These are phyloP conservation scores for Noctilio leporinus DNA, from an alignment of 2,113 vertebrate species.

Conservation along the genomic window DNA sequence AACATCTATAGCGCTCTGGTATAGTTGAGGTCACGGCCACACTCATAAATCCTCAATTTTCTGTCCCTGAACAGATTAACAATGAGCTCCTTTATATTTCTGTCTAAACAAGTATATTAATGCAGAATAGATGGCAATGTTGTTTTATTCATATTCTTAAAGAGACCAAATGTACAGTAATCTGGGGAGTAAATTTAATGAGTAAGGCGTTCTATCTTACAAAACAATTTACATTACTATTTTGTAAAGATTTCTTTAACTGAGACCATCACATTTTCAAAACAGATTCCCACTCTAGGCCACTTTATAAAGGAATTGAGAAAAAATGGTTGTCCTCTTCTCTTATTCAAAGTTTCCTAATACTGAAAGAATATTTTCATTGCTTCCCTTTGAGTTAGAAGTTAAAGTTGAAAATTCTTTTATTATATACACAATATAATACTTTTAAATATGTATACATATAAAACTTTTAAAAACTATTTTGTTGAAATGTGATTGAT, in stretches of 20 bases:
- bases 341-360: neutral
- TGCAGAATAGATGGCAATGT: neutral
- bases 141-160: slow-evolving; percentile 14
- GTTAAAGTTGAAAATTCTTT: neutral
- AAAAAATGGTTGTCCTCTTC: neutral
- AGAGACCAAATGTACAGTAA: neutral
- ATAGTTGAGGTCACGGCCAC: neutral
- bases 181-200: neutral
- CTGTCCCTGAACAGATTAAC: neutral
- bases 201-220: neutral
- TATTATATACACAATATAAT: too few relatives aligned
- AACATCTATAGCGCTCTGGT: neutral
- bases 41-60: neutral
- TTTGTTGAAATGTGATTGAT: neutral
- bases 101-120: neutral
- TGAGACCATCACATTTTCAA: neutral
- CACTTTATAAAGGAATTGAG: neutral
- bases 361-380: neutral
- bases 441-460: neutral
- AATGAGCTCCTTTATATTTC: neutral
- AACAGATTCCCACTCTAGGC: neutral
- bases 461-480: neutral
- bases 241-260: neutral
- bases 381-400: neutral
- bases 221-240: neutral